Conservation (phyloP, 2,888 invertebrate species). For the Hoplodrina ambigua region DNA sequence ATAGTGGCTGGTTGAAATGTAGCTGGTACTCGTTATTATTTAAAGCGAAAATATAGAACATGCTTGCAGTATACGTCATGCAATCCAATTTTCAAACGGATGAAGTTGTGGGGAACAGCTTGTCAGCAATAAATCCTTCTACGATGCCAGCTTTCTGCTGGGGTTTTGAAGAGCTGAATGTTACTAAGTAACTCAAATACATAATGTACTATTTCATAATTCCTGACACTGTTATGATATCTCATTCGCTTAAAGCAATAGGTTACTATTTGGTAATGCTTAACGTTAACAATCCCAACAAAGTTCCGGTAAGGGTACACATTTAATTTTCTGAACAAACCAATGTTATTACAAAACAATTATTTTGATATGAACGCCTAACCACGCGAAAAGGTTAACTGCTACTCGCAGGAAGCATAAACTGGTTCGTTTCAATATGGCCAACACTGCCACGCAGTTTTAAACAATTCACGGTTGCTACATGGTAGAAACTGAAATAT, state of each 20-base stretch:
- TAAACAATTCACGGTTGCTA: background rate
- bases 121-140: constrained; percentile 41
- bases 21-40: constrained; percentile 2
- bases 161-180: constrained; percentile 19
- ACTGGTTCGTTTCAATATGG: background rate
- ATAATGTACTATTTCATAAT: background rate
- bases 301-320: background rate
- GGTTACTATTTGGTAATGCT: constrained; percentile 2
- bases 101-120: constrained; percentile 15
- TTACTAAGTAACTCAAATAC: constrained; percentile 7
- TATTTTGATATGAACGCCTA: background rate
- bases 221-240: background rate
- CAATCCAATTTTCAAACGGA: constrained; percentile 20
- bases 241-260: background rate
- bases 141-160: constrained; percentile 10
- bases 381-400: background rate
- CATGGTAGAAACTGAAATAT: background rate
- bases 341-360: background rate
- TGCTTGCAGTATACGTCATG: constrained; percentile 9
- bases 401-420: background rate
- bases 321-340: background rate
- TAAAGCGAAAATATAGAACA: constrained; percentile 9
- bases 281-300: background rate
- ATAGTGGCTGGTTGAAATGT: background rate
- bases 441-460: background rate